These are phyloP conservation scores for Aricia artaxerxes DNA, from an alignment of 2,888 invertebrate species.

Conservation along the genomic window DNA sequence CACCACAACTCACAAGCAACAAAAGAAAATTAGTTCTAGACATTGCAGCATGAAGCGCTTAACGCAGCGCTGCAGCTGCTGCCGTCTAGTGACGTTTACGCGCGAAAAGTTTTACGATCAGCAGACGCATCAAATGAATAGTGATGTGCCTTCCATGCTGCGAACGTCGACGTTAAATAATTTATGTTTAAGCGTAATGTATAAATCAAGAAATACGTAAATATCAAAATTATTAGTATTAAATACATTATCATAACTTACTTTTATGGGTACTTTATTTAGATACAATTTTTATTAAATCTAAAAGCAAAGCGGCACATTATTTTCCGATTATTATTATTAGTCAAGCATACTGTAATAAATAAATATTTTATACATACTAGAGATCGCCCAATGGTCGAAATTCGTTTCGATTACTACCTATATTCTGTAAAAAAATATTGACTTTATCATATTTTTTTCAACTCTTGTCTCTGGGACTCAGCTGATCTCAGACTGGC, in stretches of 20 bases:
- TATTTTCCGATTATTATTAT: too few relatives aligned
- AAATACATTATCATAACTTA: background rate
- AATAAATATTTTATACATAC: too few relatives aligned
- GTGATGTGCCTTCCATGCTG: constrained; percentile 52
- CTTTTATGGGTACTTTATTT: too few relatives aligned
- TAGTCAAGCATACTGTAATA: too few relatives aligned
- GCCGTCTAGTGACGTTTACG: constrained; percentile 77
- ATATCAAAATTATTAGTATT: background rate
- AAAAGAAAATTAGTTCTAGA: constrained; percentile 59
- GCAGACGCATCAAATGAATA: constrained; percentile 69
- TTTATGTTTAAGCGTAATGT: background rate
- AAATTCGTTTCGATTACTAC: too few relatives aligned
- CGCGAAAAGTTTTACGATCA: constrained; percentile 78
- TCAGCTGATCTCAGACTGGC: too few relatives aligned
- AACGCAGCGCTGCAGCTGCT: constrained; percentile 75
- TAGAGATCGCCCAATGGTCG: too few relatives aligned
- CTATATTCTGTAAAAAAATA: too few relatives aligned
- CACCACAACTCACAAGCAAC: constrained; percentile 35
- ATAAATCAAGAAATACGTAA: background rate
- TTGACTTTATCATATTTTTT: too few relatives aligned
- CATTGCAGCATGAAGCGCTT: constrained; percentile 58
- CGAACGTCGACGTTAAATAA: constrained; percentile 41
- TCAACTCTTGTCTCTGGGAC: too few relatives aligned
- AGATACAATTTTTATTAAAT: too few relatives aligned
- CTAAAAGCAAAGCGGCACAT: too few relatives aligned